These are phyloP conservation scores for Enteromius paludinosus DNA, from an alignment of 2,797 vertebrate genomes.

Conservation along the genomic window DNA sequence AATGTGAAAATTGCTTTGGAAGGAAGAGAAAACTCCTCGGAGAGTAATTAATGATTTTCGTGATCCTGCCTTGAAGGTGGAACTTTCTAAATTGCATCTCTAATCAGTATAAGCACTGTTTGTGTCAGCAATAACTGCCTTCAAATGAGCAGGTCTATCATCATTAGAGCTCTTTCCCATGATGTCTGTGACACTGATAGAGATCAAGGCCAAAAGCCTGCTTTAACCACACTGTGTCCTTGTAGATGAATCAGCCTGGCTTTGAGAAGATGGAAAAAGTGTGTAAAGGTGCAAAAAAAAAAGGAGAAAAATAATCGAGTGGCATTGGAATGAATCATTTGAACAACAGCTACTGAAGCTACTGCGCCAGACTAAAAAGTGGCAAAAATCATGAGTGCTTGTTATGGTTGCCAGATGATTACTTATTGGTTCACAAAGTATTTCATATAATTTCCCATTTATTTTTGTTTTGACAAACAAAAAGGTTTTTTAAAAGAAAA, in stretches of 20 bases:
- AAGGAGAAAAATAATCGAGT: not conserved
- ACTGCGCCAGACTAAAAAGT: not conserved
- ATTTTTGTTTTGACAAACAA: too few species aligned
- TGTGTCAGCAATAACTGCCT: slow-evolving; percentile 64
- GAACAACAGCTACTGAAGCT: not conserved
- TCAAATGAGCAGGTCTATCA: slow-evolving; percentile 61
- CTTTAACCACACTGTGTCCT: slow-evolving; percentile 12
- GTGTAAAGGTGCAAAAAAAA: not conserved
- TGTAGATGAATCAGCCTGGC: not conserved
- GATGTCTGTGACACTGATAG: slow-evolving; percentile 43
- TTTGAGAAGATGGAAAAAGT: not conserved
- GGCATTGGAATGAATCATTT: not conserved
- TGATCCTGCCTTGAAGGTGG: slow-evolving; percentile 59
- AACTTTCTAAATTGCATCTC: slow-evolving; percentile 60
- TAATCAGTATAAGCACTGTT: slow-evolving; percentile 60
- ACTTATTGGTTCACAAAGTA: not conserved
- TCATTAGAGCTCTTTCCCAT: slow-evolving; percentile 52
- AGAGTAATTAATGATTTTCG: slow-evolving; percentile 62
- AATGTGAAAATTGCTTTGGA: slow-evolving; percentile 39
- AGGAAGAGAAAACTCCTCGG: slow-evolving; percentile 45
- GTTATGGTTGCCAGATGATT: not conserved
- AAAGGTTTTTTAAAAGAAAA: too few species aligned
- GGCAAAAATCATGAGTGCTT: not conserved
- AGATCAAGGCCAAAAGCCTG: slow-evolving; percentile 54
- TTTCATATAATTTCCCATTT: not conserved